Evolutionary conservation across 2,888 invertebrate genomes (phyloP), one percentile per base, ranked within the genome.

Genomic region (Pseudolycoriella hygida): DNA sequence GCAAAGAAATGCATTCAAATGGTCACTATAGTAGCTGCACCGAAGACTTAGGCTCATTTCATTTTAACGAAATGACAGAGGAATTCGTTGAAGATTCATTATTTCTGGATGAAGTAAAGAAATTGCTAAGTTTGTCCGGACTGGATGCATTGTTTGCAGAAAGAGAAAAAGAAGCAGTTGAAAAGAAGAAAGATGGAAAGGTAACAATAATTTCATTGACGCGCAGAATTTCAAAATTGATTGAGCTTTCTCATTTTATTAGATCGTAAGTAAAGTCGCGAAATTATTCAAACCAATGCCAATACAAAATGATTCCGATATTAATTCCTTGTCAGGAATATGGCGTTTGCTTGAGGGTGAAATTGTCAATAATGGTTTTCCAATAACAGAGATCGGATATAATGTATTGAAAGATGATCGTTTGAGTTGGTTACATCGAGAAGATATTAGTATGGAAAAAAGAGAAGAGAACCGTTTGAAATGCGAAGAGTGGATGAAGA

Each of bases 391-490:
- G 19, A 18, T 43, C 3, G 46, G 46, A 3, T 46, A 46, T 17
- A 46, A 46, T 43, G 31, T 46, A 5, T 40, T 43, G 10, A 19
- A 46, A 3, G 46, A 46, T 43, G 32, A 43, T 39, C 42, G 20
- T 17, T 14, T 46, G 11, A 30, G 43, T 40, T 46, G 46, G 46
- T 15, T 46, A 10, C 15, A 30, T 12, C 42, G 46, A 17, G 31
- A 46, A 10, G 43, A 46, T 40, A 25, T 46, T n/a, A 17, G 17
- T 12, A 43, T 39, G 39, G 31, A 43, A 18, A 31, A 52, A 55
- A 14, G 55, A 54, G 17, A 58, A 50, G 46, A 54, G 45, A 44
- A 50, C 46, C 30, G 52, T 52, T 42, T 49, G 48, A 43, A 52
- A 49, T 38, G 45, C 49, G 38, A 30, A 17, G 18, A 43, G 12